These are phyloP conservation scores for Poeciliopsis paucimaculata DNA, from an alignment of 2,797 vertebrate species.

Conservation along the genomic window DNA sequence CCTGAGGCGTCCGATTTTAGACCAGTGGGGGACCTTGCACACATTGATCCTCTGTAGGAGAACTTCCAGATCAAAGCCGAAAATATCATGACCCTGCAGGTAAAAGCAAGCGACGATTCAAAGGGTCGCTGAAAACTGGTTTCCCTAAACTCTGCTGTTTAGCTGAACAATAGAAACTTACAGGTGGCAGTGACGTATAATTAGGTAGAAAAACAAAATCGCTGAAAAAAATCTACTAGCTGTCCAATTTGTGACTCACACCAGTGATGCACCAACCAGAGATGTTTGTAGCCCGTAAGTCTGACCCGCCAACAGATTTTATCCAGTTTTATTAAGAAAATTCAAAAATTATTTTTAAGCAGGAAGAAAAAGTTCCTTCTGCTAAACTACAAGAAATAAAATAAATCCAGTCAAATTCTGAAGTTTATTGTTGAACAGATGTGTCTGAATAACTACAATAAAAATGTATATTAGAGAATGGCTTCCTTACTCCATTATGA, in stretches of 20 bases:
- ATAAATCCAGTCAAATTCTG: not conserved
- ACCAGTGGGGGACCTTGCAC: slow-evolving; percentile 97
- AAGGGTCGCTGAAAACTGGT: not conserved
- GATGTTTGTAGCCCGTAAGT: too few relatives aligned
- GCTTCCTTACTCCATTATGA: not conserved
- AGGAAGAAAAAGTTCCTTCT: not conserved
- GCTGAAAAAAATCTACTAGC: not conserved
- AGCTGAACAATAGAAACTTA: not conserved
- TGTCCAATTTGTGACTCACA: not conserved
- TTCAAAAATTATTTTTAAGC: not conserved
- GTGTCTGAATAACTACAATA: not conserved
- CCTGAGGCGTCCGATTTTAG: slow-evolving; percentile 94
- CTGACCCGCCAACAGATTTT: not conserved
- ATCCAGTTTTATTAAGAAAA: not conserved
- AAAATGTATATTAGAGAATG: not conserved
- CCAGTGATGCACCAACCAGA: not conserved
- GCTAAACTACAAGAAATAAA: not conserved
- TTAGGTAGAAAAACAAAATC: not conserved
- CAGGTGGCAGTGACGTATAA: not conserved
- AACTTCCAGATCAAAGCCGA: slow-evolving; percentile 97
- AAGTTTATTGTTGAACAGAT: not conserved
- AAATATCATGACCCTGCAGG: slow-evolving; percentile 88
- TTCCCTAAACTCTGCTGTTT: not conserved
- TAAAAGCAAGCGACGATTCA: not conserved
- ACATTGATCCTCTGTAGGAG: slow-evolving; percentile 92